Base-by-base conservation (phyloP, 2,888 invertebrate genomes). In the Alsophila aescularia region DNA sequence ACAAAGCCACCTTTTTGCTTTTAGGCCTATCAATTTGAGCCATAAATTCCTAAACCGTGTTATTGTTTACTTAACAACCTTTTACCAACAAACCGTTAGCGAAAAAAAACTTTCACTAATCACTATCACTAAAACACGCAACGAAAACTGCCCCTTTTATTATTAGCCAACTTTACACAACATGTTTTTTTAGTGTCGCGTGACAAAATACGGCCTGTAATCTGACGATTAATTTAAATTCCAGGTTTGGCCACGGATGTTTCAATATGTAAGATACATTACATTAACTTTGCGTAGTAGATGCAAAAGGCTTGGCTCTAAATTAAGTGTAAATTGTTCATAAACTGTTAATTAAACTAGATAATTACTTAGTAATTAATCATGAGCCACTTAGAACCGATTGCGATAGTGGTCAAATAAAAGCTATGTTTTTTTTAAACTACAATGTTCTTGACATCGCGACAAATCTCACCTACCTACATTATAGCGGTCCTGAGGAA, bases 211-310 rank as follows among this genome's bases (percentile, higher is more conserved):
- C 44, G 44, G 31, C 45, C 55, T 41, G 36, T 45, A 45, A 45
- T 42, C 41, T 51, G 55, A 45, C 50, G 35, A 50, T 44, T 36
- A 50, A 56, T 56, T 56, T 45, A 56, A 56, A 56, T 56, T 51
- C 50, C 50, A 12, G 4, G 32, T 3, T 41, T 45, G 15, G 41
- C 12, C 29, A n/a, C 2, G 18, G 45, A 40, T 41, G 12, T n/a
- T n/a, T n/a, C n/a, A 18, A 29, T 45, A 10, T 6, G n/a, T 5
- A 15, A 44, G 52, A 52, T 35, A 35, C 27, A 14, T 35, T 12
- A 14, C 13, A 16, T 7, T 24, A 24, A 29, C 5, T 2, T n/a
- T 8, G 29, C 10, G n/a, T n/a, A n/a, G n/a, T n/a, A n/a, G n/a
- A n/a, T n/a, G n/a, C n/a, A n/a, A n/a, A n/a, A n/a, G n/a, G n/a